Evolutionary conservation across 2,888 invertebrate species (phyloP), one percentile per base, ranked within the genome.

Genomic region (Apomyelois bistriatella): DNA sequence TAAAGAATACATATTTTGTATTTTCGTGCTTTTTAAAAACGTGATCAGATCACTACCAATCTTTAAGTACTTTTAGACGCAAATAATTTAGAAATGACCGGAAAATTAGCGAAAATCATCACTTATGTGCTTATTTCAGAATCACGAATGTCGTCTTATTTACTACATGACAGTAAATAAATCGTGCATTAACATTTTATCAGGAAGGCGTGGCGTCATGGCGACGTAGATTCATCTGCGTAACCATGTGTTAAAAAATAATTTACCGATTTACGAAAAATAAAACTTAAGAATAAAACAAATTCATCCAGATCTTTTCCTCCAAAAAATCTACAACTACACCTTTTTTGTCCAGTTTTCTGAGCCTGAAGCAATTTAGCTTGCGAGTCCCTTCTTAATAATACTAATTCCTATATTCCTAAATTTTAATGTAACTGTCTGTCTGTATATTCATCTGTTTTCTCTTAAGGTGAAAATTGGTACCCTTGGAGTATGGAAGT

Each of bases 111-210:
- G 59, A 60, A 63, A 67, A 66, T 74, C 74, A 68, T 71, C 65
- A 65, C 56, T 53, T 17, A 74, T 64, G 76, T 78, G 82, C 61
- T 87, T 73, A 87, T 87, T 79, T 61, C 55, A 51, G 55, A 58
- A 78, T 85, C 87, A 88, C 87, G 87, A 67, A 63, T 79, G 79
- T 78, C 73, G 56, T 68, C 55, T 55, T 76, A 63, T 80, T 78
- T 74, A 73, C 69, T 61, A 59, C 64, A 60, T 62, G 66, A 64
- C 67, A 61, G 74, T 76, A 68, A 72, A 67, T 66, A 66, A 66
- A 73, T 82, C 85, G 82, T 85, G 85, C 66, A 60, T 59, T 58
- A 60, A 57, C 53, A 53, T 73, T 62, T 81, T 78, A 70, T 64
- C 68, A 54, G 50, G 72, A 53, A 76, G 79, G 77, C 59, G 76